Percentiles rank a stretch among this genome's conserved stretches.
These are phyloP conservation scores for Seriola dumerili DNA, from an alignment of 2,113 vertebrate species.

Conservation along the genomic window DNA sequence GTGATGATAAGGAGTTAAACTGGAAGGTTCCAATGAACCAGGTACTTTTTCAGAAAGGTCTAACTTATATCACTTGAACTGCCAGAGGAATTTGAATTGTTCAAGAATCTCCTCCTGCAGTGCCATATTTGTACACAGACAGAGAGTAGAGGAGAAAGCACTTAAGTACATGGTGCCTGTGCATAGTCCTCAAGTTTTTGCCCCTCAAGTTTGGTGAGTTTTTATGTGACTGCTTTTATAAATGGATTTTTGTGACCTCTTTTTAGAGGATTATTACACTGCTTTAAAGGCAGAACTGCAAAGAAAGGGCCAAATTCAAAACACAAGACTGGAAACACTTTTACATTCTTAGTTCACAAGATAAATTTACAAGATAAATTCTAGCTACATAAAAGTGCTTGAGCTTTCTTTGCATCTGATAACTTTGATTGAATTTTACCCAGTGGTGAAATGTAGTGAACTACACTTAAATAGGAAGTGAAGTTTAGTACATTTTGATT, in stretches of 20 bases:
- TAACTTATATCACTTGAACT: conserved; percentile 5
- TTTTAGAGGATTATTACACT: conserved; percentile 6
- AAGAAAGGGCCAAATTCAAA: neutral
- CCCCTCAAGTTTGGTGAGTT: neutral
- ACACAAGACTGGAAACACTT: conserved; percentile 16
- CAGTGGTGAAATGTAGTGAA: neutral
- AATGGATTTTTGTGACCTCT: conserved; percentile 12
- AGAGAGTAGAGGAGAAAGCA: neutral
- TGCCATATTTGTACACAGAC: conserved; percentile 20
- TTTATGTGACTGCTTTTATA: neutral
- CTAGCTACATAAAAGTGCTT: neutral
- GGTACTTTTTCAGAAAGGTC: conserved; percentile 22
- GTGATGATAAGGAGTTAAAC: neutral
- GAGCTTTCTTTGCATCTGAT: neutral
- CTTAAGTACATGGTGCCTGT: neutral
- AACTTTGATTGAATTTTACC: neutral
- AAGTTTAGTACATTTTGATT: no score
- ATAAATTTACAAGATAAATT: conserved; percentile 8
- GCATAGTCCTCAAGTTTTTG: neutral
- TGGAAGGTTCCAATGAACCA: neutral
- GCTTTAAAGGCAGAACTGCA: conserved; percentile 6
- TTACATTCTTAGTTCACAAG: conserved; percentile 5
- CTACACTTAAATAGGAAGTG: neutral
- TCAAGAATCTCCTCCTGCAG: conserved; percentile 14
- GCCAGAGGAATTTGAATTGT: conserved; percentile 46